Base-by-base conservation (phyloP, 2,113 vertebrate species). In the Daphoenositta chrysoptera region DNA sequence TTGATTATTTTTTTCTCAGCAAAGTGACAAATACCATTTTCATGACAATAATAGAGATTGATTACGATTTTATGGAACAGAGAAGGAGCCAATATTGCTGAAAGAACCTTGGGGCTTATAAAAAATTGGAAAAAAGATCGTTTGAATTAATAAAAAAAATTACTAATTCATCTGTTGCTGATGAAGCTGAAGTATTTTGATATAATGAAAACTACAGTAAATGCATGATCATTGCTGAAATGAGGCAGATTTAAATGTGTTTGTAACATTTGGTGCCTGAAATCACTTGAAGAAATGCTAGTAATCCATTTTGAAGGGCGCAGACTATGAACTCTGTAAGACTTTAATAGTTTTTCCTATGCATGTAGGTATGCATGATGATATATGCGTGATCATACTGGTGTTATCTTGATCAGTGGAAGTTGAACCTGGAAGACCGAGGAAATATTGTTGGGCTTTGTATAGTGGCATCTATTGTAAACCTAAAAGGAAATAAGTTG, bases 21-120 rank as follows among this genome's bases (percentile, higher is more conserved):
- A 77, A 97, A 98, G 95, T 98, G 98, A 97, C 98, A 98, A 98
- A 98, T 98, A 98, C 97, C 94, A 96, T 98, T 98, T 98, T 98
- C 97, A 96, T 98, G 97, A 98, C 96, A 94, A 95, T 98, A 98
- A 98, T 98, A 97, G 98, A 98, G 98, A 98, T 98, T 98, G 97
- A 98, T 98, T 98, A 97, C 71, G 3, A 96, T 97, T 98, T 98
- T 98, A 96, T 96, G 83, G 96, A 97, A 97, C 77, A 90, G 63
- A 94, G 89, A 92, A 87, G 70, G 91, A 95, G 77, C 83, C 45
- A 44, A 96, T 97, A 95, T 95, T 96, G 61, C 86, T 93, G 90
- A 96, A 93, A 96, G 90, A 96, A 98, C 72, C 91, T 93, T 86
- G 39, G 35, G 68, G 75, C 89, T 92, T 97, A 95, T 93, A 96